Percentiles rank a stretch among this genome's conserved stretches.
Evolutionary conservation across 1,140 invertebrate genomes (phyloP).

Genomic region (Ostrea edulis): DNA sequence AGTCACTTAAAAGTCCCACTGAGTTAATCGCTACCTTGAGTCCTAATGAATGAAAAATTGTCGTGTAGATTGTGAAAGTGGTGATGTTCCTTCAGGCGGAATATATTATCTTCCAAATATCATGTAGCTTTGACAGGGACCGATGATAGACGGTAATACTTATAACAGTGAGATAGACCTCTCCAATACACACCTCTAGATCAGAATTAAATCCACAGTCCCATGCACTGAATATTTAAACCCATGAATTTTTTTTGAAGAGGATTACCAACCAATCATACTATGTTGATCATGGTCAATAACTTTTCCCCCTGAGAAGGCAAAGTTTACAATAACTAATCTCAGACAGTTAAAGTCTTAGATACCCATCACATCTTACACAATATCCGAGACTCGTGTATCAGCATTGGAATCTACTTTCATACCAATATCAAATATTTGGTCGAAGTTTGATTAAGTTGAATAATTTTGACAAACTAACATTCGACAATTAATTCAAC

Average conservation of each 20-base stretch:
- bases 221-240: conserved; percentile 32
- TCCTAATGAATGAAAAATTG: conserved; percentile 35
- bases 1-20: conserved; percentile 30
- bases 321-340: not conserved
- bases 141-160: not conserved
- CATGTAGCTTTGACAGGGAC: conserved; percentile 30
- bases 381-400: not conserved
- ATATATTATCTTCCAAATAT: conserved; percentile 34
- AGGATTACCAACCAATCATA: conserved; percentile 27
- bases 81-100: conserved; percentile 12
- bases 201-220: conserved; percentile 20
- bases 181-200: conserved; percentile 22
- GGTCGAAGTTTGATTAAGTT: conserved; percentile 11
- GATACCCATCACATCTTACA: conserved; percentile 13
- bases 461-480: conserved; percentile 29
- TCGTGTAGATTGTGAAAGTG: conserved; percentile 36
- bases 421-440: conserved; percentile 17
- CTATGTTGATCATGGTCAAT: conserved; percentile 8
- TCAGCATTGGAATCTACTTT: conserved; percentile 7
- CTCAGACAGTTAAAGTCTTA: conserved; percentile 16
- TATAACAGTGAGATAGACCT: not conserved
- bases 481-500: not conserved
- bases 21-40: not conserved
- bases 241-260: conserved; percentile 9
- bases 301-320: conserved; percentile 18